Percentiles rank a stretch among this genome's conserved stretches.
These are phyloP conservation scores for Danaus plexippus DNA, from an alignment of 1,140 invertebrate species.

Conservation along the genomic window DNA sequence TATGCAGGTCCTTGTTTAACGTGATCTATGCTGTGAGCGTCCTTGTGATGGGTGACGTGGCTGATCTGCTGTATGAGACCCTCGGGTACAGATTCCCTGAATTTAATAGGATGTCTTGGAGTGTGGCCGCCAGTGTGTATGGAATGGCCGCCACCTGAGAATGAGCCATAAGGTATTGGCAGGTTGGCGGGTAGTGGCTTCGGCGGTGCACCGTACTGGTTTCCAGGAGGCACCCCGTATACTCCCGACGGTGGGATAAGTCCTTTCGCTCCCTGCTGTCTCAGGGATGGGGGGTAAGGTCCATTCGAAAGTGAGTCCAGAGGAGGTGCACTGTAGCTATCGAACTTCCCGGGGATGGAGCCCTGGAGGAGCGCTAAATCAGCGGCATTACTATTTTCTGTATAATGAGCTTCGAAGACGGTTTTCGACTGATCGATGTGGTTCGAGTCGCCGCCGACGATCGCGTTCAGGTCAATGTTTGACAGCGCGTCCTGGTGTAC, in stretches of 20 bases:
- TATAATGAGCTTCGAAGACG: slow-evolving; percentile 68
- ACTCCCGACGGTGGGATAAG: slow-evolving; percentile 71
- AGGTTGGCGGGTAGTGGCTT: slow-evolving; percentile 57
- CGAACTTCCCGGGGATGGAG: slow-evolving; percentile 36
- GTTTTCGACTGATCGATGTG: slow-evolving; percentile 69
- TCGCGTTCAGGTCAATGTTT: slow-evolving; percentile 62
- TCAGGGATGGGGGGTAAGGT: slow-evolving; percentile 65
- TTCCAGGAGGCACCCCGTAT: slow-evolving; percentile 71
- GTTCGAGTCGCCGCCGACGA: slow-evolving; percentile 63
- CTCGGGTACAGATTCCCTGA: slow-evolving; percentile 78
- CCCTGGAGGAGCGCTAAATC: slow-evolving; percentile 32
- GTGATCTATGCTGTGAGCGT: slow-evolving; percentile 59
- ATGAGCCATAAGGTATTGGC: slow-evolving; percentile 59
- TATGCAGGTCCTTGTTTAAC: slow-evolving; percentile 71
- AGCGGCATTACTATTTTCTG: slow-evolving; percentile 39
- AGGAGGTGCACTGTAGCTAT: slow-evolving; percentile 70
- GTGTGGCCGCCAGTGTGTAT: slow-evolving; percentile 57
- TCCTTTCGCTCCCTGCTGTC: slow-evolving; percentile 67
- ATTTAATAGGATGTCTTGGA: slow-evolving; percentile 76
- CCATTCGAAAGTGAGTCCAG: slow-evolving; percentile 63
- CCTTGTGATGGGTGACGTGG: slow-evolving; percentile 72
- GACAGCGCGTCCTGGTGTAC: slow-evolving; percentile 65
- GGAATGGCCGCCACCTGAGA: slow-evolving; percentile 59
- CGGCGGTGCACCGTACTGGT: slow-evolving; percentile 72
- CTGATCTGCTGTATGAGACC: slow-evolving; percentile 77